A percentile compares a stretch with the other conserved stretches of the same genome.
phyloP scores from a whole-genome alignment of 2,113 vertebrate species.

The Pangasianodon hypophthalmus region DNA sequence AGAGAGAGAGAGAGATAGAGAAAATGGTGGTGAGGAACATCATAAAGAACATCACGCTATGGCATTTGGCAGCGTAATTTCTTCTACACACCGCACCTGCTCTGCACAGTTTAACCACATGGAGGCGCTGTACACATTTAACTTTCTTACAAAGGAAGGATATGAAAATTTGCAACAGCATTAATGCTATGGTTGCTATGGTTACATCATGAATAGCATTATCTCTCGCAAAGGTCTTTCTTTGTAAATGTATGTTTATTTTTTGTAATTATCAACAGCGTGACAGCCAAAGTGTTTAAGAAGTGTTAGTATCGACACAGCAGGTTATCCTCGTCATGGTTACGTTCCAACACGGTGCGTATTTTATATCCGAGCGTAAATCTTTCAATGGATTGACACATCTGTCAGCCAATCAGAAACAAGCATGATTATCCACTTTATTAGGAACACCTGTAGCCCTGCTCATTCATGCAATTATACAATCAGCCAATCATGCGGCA shows the following conservation, averaged over 20 bases:
- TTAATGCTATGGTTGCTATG: background rate
- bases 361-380: no score
- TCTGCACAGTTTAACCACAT: background rate
- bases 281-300: no score
- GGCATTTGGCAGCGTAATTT: no score
- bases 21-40: background rate
- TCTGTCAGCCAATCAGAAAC: background rate
- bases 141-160: background rate
- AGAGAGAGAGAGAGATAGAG: background rate
- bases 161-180: background rate
- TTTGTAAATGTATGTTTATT: background rate
- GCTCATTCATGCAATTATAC: background rate
- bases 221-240: background rate
- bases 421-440: background rate
- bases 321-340: no score
- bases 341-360: no score
- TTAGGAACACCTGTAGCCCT: background rate
- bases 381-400: no score
- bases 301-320: no score
- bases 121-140: background rate
- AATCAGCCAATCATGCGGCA: background rate
- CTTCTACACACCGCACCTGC: background rate
- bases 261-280: no score
- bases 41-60: background rate
- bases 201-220: background rate